phyloP scores from a whole-genome alignment of 2,888 invertebrate species.

The Ceraclea dissimilis region DNA sequence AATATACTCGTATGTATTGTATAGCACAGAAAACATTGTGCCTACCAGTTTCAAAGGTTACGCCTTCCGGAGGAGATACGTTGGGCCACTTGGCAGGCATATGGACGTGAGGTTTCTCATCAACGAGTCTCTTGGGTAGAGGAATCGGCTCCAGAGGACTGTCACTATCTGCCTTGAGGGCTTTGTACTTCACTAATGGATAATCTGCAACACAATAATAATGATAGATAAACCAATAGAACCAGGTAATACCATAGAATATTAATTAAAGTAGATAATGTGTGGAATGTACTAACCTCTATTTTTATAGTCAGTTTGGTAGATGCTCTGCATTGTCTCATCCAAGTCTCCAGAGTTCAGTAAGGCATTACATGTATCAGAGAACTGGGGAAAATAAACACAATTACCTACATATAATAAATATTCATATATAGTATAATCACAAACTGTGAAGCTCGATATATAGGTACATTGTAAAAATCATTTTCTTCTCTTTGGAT shows the following conservation, averaged over 20 bases:
- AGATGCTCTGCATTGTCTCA: slow-evolving; percentile 1
- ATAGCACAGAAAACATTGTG: neutral
- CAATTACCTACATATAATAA: too few species aligned
- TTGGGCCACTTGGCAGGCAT: slow-evolving; percentile 12
- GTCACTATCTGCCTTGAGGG: slow-evolving; percentile 10
- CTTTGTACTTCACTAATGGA: slow-evolving; percentile 11
- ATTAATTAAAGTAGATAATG: neutral
- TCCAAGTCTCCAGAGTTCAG: neutral
- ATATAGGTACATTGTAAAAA: too few species aligned
- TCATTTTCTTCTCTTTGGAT: too few species aligned
- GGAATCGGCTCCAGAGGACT: slow-evolving; percentile 6
- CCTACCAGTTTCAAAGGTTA: slow-evolving; percentile 10
- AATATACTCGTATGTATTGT: neutral
- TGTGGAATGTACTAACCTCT: neutral
- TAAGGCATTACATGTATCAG: neutral
- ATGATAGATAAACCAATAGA: neutral
- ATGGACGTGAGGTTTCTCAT: slow-evolving; percentile 10
- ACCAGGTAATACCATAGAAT: neutral
- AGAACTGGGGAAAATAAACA: neutral
- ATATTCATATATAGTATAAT: too few species aligned
- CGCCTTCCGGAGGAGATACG: slow-evolving; percentile 4
- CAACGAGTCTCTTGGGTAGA: neutral
- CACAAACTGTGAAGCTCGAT: too few species aligned
- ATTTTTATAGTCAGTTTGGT: neutral
- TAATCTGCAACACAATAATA: slow-evolving; percentile 3